Evolutionary conservation across 2,113 vertebrate genomes (phyloP).

Genomic region (Lepisosteus osseus): DNA sequence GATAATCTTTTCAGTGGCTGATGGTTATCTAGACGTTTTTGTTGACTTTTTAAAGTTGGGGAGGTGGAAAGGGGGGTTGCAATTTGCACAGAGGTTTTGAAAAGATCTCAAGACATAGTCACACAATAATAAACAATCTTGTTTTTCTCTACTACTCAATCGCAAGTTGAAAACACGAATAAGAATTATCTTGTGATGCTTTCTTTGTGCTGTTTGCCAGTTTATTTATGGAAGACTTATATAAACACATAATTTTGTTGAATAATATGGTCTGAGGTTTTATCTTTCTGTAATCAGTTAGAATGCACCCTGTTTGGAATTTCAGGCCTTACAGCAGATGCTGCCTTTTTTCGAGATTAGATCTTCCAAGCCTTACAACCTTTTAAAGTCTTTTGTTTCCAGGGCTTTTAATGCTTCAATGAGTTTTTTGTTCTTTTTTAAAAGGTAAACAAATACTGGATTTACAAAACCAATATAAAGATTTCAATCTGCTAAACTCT

Average conservation of each 20-base stretch:
- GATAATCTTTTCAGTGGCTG: slow-evolving; percentile 70
- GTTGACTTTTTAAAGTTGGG: slow-evolving; percentile 50
- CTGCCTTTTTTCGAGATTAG: slow-evolving; percentile 7
- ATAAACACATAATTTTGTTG: slow-evolving; percentile 37
- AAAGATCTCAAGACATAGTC: slow-evolving; percentile 42
- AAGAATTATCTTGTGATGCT: slow-evolving; percentile 28
- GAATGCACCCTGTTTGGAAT: slow-evolving; percentile 6
- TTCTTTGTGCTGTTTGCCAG: slow-evolving; percentile 44
- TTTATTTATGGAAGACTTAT: slow-evolving; percentile 40
- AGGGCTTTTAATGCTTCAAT: slow-evolving; percentile 25
- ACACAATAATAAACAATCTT: slow-evolving; percentile 40
- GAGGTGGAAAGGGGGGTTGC: slow-evolving; percentile 49
- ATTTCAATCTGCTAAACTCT: no score
- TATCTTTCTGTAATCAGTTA: slow-evolving; percentile 37
- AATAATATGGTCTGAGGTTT: slow-evolving; percentile 40
- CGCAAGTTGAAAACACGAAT: slow-evolving; percentile 40
- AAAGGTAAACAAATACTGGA: slow-evolving; percentile 1
- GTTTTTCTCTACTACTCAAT: slow-evolving; percentile 37
- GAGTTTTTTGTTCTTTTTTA: slow-evolving; percentile 35
- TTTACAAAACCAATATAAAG: neutral
- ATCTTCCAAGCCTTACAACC: slow-evolving; percentile 24
- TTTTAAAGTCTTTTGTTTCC: slow-evolving; percentile 18
- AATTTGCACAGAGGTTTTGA: slow-evolving; percentile 47
- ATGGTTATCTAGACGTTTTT: slow-evolving; percentile 73
- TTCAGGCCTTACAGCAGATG: slow-evolving; percentile 9